Evolutionary conservation across 2,797 vertebrate species (phyloP).

Genomic region (Melanotaenia parkinsoni): DNA sequence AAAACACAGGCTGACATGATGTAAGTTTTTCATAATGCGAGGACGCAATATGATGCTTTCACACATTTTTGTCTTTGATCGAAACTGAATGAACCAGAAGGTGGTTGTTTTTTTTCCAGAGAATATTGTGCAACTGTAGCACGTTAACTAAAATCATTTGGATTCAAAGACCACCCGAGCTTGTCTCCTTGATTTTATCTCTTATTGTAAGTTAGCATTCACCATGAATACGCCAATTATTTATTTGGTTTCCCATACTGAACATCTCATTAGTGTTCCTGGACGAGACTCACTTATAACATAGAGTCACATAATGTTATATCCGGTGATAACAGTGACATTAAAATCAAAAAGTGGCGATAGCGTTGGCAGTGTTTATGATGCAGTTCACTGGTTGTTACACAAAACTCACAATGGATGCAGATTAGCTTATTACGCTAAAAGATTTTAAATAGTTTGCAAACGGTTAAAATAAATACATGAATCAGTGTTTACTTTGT

Average conservation of each 20-base stretch:
- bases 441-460: neutral
- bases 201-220: neutral
- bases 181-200: neutral
- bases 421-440: neutral
- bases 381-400: neutral
- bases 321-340: neutral
- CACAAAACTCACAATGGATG: neutral
- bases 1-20: constrained; percentile 48
- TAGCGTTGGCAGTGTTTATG: neutral
- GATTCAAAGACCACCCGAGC: neutral
- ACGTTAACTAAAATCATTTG: neutral
- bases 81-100: constrained; percentile 19
- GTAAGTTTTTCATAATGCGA: constrained; percentile 42
- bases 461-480: no score
- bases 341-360: neutral
- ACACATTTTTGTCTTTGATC: constrained; percentile 1
- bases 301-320: neutral
- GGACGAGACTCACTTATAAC: neutral
- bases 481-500: neutral
- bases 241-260: neutral
- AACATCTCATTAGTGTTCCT: neutral
- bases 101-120: constrained; percentile 3
- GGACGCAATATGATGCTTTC: neutral
- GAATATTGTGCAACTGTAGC: constrained; percentile 3
- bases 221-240: neutral